Percentiles rank a stretch among this genome's conserved stretches.
Conservation (phyloP, 2,797 vertebrate species). For the Onychomys torridus region DNA sequence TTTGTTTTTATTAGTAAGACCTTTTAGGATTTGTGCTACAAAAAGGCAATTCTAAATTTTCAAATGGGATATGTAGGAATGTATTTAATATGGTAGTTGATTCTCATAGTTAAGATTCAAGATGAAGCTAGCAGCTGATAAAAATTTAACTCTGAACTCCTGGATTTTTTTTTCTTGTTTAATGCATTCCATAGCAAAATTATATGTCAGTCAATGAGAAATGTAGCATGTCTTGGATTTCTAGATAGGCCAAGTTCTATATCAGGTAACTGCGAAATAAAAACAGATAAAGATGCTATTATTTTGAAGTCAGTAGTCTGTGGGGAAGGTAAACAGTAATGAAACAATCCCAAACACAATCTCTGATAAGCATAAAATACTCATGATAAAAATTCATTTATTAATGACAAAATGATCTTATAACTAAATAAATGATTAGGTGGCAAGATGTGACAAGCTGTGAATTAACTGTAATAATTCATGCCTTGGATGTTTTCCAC, state of each 20-base stretch:
- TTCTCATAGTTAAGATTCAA: conserved; percentile 19
- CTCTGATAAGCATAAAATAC: neutral
- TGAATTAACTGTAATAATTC: conserved; percentile 7
- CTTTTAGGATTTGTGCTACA: too few species aligned
- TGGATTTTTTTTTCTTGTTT: neutral
- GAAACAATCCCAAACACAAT: neutral
- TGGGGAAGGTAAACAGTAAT: neutral
- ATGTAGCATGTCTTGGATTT: neutral
- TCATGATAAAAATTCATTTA: conserved; percentile 14
- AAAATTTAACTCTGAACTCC: conserved; percentile 9
- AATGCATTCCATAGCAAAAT: neutral
- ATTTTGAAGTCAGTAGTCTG: neutral
- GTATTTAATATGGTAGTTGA: neutral
- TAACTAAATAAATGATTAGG: neutral
- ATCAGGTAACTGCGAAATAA: neutral
- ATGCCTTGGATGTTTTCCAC: neutral
- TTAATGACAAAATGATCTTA: conserved; percentile 24
- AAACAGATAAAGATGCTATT: neutral
- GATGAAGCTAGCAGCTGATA: neutral
- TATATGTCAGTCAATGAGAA: neutral
- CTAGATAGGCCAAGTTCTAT: too few species aligned
- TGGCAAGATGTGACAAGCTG: neutral
- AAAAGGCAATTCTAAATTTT: neutral
- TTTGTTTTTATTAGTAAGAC: too few species aligned
- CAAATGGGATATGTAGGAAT: neutral